Percentiles rank a stretch among this genome's conserved stretches.
Evolutionary conservation across 1,140 invertebrate species (phyloP).

Genomic region (Chymomyza costata): DNA sequence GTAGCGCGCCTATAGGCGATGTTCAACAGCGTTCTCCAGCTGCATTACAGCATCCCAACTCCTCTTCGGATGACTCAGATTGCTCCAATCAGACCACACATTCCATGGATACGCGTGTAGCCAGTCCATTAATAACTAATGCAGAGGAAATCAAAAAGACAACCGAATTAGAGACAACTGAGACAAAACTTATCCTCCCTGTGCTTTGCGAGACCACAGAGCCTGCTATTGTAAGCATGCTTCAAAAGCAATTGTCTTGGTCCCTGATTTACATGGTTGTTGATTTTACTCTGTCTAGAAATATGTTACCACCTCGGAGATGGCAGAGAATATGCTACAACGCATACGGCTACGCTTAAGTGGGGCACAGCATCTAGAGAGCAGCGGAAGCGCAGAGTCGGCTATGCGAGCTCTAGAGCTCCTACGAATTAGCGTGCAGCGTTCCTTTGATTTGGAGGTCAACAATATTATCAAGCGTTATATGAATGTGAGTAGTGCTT

Average conservation of each 20-base stretch:
- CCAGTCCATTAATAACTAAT: conserved; percentile 41
- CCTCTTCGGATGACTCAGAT: conserved; percentile 71
- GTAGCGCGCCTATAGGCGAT: conserved; percentile 31
- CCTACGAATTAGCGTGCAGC: conserved; percentile 80
- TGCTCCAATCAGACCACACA: conserved; percentile 72
- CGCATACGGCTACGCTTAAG: conserved; percentile 57
- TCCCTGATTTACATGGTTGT: not conserved
- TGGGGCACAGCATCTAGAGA: conserved; percentile 42
- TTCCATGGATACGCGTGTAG: conserved; percentile 63
- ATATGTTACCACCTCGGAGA: conserved; percentile 65
- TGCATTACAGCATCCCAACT: conserved; percentile 40
- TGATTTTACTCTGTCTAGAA: conserved; percentile 31
- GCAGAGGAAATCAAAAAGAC: conserved; percentile 21
- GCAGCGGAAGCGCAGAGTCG: conserved; percentile 70
- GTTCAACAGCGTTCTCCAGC: conserved; percentile 53
- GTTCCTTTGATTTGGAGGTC: conserved; percentile 80
- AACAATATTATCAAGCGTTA: conserved; percentile 79
- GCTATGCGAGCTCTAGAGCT: conserved; percentile 79
- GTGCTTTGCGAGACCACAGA: conserved; percentile 37
- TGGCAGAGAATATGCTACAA: conserved; percentile 65
- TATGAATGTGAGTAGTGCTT: conserved; percentile 77
- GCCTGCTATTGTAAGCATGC: conserved; percentile 32
- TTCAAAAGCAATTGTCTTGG: not conserved
- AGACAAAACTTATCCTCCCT: conserved; percentile 22
- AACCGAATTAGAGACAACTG: conserved; percentile 14